phyloP scores from a whole-genome alignment of 2,797 vertebrate genomes.

The Microhierax caerulescens region DNA sequence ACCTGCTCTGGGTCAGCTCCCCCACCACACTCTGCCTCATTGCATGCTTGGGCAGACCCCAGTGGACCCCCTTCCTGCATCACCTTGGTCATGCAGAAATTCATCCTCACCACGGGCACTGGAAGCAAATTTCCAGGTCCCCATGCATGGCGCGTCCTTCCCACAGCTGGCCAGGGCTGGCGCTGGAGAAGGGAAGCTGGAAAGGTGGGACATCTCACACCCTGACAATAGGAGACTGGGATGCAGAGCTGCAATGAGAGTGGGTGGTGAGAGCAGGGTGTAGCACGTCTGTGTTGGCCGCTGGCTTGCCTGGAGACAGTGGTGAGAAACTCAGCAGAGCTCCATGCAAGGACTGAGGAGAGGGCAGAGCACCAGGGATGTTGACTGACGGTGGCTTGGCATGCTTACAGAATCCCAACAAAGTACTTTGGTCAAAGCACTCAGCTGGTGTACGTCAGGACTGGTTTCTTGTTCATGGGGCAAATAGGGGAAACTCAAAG shows the following conservation, averaged over 20 bases:
- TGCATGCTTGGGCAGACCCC: rapidly evolving
- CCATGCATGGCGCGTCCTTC: background rate
- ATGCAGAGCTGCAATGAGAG: background rate
- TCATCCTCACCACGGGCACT: rapidly evolving
- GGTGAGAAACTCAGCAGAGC: background rate
- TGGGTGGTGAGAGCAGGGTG: background rate
- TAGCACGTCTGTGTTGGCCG: background rate
- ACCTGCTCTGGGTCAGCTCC: background rate
- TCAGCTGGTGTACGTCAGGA: background rate
- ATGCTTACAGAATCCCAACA: background rate
- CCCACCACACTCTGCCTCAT: background rate
- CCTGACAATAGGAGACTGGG: background rate
- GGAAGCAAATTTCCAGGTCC: background rate
- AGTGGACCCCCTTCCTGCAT: background rate
- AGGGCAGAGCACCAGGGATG: background rate
- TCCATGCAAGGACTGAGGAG: background rate
- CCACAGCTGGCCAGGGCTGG: background rate
- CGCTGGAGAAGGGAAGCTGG: background rate
- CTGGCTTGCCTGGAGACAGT: background rate
- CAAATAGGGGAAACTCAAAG: background rate
- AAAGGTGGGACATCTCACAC: background rate
- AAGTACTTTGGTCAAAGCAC: background rate
- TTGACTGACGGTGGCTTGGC: background rate
- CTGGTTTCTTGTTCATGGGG: background rate
- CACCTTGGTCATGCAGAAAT: background rate